These are phyloP conservation scores for Spongia lamella DNA, from an alignment of 37 sponge, comb jelly and placozoan genomes.

Conservation along the genomic window DNA sequence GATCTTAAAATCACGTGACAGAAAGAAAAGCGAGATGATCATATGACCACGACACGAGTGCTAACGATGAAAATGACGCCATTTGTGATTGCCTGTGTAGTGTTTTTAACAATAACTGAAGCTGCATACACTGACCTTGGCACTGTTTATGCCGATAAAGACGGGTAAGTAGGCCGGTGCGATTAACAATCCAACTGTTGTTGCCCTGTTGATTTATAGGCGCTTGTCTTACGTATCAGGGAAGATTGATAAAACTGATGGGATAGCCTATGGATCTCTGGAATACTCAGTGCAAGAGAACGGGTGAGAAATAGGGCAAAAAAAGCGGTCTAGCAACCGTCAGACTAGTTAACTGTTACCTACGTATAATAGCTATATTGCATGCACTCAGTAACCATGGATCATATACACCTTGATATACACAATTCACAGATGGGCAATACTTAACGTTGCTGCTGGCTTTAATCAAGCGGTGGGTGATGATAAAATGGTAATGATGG, in stretches of 20 bases:
- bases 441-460: constrained; percentile 35
- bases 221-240: constrained; percentile 10
- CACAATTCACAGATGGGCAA: constrained; percentile 31
- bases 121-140: neutral
- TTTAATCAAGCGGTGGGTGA: neutral
- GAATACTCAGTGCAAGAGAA: constrained; percentile 26
- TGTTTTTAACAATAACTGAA: too few relatives aligned
- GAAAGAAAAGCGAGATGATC: too few relatives aligned
- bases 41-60: too few relatives aligned
- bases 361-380: too few relatives aligned
- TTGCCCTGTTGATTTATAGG: too few relatives aligned
- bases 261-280: constrained; percentile 36
- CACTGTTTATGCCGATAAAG: constrained; percentile 1
- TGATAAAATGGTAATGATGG: constrained; percentile 28
- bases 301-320: constrained; percentile 20
- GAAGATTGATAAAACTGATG: constrained; percentile 15
- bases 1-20: too few relatives aligned
- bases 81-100: too few relatives aligned
- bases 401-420: too few relatives aligned
- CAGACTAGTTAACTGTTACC: too few relatives aligned
- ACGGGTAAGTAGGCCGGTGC: constrained; percentile 1
- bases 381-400: too few relatives aligned
- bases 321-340: too few relatives aligned
- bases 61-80: too few relatives aligned
- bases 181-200: neutral